Evolutionary conservation across 2,113 vertebrate genomes (phyloP).

Genomic region (Petromus typicus): DNA sequence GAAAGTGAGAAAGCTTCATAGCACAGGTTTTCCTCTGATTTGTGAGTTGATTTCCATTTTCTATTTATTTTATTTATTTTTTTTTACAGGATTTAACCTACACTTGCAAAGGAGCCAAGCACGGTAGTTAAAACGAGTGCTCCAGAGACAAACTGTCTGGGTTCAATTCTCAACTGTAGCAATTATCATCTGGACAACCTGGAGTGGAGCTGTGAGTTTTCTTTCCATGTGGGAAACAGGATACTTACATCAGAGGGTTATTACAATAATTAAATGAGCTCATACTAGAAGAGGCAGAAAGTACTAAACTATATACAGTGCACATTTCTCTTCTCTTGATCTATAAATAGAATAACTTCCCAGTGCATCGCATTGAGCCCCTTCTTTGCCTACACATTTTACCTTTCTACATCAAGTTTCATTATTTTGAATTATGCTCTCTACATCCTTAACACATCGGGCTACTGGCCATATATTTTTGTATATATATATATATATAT

Average conservation of each 20-base stretch:
- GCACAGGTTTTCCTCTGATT: not conserved
- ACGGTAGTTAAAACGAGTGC: not conserved
- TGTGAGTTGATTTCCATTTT: not conserved
- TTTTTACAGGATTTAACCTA: not conserved
- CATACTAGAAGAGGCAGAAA: not conserved
- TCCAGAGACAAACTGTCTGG: not conserved
- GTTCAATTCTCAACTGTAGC: not conserved
- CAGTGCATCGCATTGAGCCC: fast-evolving
- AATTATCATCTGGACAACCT: not conserved
- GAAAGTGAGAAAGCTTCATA: not conserved
- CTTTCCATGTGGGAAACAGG: not conserved
- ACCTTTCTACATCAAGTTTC: not conserved
- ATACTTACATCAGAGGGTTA: not conserved
- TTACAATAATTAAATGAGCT: not conserved
- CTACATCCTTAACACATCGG: not conserved
- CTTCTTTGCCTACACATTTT: not conserved
- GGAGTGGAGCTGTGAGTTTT: not conserved
- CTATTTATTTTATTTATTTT: too few relatives aligned
- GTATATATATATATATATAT: not conserved
- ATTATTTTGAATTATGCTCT: not conserved
- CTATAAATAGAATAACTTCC: not conserved
- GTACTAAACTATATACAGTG: not conserved
- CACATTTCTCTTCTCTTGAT: not conserved
- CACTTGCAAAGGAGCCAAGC: not conserved
- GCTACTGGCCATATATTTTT: not conserved